Evolutionary conservation across 1,140 invertebrate species (phyloP), one percentile per base, ranked within the genome.

Genomic region (Drosophila parvula): DNA sequence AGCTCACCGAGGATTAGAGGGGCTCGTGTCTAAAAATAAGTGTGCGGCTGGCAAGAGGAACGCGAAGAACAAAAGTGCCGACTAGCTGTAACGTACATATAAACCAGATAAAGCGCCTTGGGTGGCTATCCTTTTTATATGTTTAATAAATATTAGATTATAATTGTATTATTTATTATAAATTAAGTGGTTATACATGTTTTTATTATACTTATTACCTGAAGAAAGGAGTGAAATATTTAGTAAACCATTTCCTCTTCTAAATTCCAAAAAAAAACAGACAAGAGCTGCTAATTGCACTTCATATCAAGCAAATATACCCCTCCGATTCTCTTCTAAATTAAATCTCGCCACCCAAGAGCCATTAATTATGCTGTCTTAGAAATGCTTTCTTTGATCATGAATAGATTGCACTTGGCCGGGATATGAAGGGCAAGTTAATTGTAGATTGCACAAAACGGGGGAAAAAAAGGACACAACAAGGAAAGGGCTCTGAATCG

Each of bases 21-120:
- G 57, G 71, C 74, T 75, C 48, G 34, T 16, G 44, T 50, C 47
- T 69, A 69, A 71, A 71, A 69, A 69, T 70, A 71, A 65, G 61
- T 53, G 61, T 53, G 47, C 22, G 38, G 22, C 65, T 36, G 61
- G 22, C 12, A 56, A 57, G 48, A 48, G 68, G 32, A 47, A 69
- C 4, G 48, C 30, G 51, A 70, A 38, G 16, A 69, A 43, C 50
- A 56, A 70, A 65, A 65, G 43, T 65, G 65, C 38, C 65, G 36
- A 50, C 45, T 34, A 6, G 14, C 16, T 38, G 28, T 30, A 67
- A 51, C 30, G 28, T 30, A 65, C 22, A 3, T 22, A 22, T 22
- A 22, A 44, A 67, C 30, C 38, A 51, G 34, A 57, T 57, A 38
- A 38, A 43, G 38, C 32, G 34, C 18, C 53, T 27, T 27, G 5